Percentiles rank a stretch among this genome's conserved stretches.
Evolutionary conservation across 2,888 invertebrate genomes (phyloP).

Genomic region (Eristalis tenax): DNA sequence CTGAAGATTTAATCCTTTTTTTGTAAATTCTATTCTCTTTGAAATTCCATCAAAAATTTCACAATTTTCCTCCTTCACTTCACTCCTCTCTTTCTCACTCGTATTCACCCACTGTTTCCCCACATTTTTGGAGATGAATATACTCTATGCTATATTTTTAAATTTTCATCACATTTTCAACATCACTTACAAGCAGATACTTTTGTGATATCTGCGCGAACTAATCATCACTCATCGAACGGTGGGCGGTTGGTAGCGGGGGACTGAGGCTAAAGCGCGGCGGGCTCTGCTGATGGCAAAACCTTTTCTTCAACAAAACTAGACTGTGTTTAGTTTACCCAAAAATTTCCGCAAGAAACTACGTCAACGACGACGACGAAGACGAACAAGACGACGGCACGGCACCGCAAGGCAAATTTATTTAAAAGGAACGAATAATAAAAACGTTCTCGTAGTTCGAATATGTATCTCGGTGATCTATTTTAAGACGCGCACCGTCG

Average conservation of each 20-base stretch:
- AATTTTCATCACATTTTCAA: slow-evolving; percentile 60
- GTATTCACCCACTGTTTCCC: slow-evolving; percentile 63
- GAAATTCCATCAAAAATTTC: slow-evolving; percentile 50
- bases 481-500: slow-evolving; percentile 65
- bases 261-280: neutral
- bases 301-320: slow-evolving; percentile 10
- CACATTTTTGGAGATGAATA: slow-evolving; percentile 59
- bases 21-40: slow-evolving; percentile 30
- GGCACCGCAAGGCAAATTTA: neutral
- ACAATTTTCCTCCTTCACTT: slow-evolving; percentile 48
- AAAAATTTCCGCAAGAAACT: slow-evolving; percentile 54
- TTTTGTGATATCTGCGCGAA: slow-evolving; percentile 16
- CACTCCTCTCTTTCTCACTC: slow-evolving; percentile 5
- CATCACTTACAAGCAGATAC: slow-evolving; percentile 36
- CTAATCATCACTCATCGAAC: neutral
- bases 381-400: neutral
- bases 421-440: slow-evolving; percentile 33
- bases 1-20: slow-evolving; percentile 49
- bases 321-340: slow-evolving; percentile 12
- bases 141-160: slow-evolving; percentile 45
- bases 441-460: slow-evolving; percentile 35
- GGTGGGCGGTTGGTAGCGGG: neutral
- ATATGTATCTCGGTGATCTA: slow-evolving; percentile 57
- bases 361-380: neutral
- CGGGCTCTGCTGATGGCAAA: neutral